phyloP scores from a whole-genome alignment of 2,888 invertebrate species.

The Troglohyphantes excavatus region DNA sequence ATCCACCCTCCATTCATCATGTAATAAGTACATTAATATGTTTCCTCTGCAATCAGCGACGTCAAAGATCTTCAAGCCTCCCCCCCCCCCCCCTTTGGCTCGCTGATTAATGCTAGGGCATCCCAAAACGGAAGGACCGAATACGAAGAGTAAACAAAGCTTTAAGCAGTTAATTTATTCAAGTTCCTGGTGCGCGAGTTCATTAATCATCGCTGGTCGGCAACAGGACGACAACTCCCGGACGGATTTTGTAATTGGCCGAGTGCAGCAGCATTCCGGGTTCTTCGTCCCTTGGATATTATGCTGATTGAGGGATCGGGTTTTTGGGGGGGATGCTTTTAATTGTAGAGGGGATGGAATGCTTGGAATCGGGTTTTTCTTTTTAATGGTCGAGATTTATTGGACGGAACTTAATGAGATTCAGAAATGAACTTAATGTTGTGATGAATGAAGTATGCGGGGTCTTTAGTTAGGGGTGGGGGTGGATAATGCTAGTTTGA shows the following conservation, averaged over 20 bases:
- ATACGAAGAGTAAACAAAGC: conserved; percentile 51
- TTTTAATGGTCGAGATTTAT: neutral
- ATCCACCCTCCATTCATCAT: conserved; percentile 30
- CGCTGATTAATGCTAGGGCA: neutral
- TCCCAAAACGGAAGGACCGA: conserved; percentile 27
- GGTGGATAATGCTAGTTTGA: no score
- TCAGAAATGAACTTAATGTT: no score
- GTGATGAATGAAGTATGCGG: no score
- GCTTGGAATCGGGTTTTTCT: neutral
- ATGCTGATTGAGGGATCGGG: neutral
- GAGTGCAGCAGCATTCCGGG: no score
- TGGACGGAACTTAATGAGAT: no score
- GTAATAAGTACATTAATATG: conserved; percentile 53
- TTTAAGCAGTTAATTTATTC: conserved; percentile 58
- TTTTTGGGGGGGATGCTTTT: neutral
- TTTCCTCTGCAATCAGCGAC: conserved; percentile 27
- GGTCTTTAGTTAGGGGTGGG: no score
- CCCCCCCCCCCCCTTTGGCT: neutral
- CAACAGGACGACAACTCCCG: conserved; percentile 14
- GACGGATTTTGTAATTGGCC: neutral
- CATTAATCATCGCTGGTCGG: conserved; percentile 39
- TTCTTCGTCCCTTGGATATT: neutral
- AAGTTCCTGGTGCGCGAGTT: neutral
- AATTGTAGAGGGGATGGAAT: neutral
- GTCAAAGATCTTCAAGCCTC: neutral